phyloP scores from a whole-genome alignment of 64 coral and sea anemone genomes.

The Pocillopora damicornis region DNA sequence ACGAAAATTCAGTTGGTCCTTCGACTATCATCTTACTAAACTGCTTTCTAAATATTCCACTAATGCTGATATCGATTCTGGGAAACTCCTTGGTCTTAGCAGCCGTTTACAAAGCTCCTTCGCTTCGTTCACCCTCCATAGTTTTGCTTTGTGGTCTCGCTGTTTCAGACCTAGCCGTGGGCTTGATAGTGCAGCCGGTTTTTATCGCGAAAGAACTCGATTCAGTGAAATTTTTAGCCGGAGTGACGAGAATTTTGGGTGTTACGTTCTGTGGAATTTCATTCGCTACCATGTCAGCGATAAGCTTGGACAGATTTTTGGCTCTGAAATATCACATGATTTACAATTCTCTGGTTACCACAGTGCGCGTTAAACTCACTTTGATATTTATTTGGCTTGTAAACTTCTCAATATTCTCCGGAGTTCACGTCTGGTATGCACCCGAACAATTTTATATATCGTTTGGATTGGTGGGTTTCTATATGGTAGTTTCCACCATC shows the following conservation, averaged over 20 bases:
- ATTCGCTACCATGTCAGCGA: background rate
- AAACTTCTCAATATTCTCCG: background rate
- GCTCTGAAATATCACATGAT: background rate
- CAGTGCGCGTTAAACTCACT: background rate
- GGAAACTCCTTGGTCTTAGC: background rate
- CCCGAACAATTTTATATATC: background rate
- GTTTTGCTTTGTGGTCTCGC: background rate
- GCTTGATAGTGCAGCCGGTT: background rate
- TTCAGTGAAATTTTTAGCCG: background rate
- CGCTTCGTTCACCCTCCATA: background rate
- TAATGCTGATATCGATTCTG: background rate
- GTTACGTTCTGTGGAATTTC: background rate
- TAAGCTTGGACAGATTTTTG: constrained; percentile 11
- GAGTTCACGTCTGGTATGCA: background rate
- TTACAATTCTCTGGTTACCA: background rate
- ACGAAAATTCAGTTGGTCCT: too few species aligned
- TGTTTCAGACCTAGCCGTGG: background rate
- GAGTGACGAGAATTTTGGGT: too few species aligned
- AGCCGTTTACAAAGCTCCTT: background rate
- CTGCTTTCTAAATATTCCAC: background rate
- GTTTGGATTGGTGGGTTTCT: background rate
- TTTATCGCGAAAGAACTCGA: background rate
- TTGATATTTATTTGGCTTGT: too few species aligned
- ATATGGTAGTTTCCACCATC: background rate
- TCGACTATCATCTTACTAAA: background rate